Conservation (phyloP, 2,888 invertebrate genomes). For the Trachelus troglodyta region DNA sequence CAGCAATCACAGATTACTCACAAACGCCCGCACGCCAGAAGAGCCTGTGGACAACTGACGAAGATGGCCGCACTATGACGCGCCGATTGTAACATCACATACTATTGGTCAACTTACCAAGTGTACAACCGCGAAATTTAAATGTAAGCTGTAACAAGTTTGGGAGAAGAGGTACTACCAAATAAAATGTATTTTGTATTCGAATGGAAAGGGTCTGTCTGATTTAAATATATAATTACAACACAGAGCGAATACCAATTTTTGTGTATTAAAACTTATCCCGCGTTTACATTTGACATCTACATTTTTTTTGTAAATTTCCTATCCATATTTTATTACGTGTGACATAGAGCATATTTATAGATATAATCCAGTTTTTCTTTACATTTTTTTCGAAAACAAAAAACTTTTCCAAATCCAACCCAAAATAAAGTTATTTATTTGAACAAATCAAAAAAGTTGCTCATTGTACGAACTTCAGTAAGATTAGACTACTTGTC, state of each 20-base stretch:
- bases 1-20: constrained; percentile 43
- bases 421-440: neutral
- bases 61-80: constrained; percentile 29
- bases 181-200: neutral
- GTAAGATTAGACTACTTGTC: neutral
- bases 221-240: no score
- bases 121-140: neutral
- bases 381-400: neutral
- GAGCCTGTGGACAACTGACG: constrained; percentile 59
- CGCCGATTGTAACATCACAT: constrained; percentile 1
- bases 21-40: constrained; percentile 50
- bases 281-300: neutral
- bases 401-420: neutral
- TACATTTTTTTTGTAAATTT: neutral
- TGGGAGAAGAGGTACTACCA: neutral
- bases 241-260: neutral
- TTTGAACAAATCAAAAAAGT: no score
- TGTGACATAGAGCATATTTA: neutral
- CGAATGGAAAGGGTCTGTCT: neutral
- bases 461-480: neutral
- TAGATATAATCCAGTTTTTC: neutral
- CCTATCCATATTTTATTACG: neutral
- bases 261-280: neutral
- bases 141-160: neutral
- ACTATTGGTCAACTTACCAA: neutral